phyloP scores from a whole-genome alignment of 2,113 vertebrate genomes.

The Caranx melampygus region DNA sequence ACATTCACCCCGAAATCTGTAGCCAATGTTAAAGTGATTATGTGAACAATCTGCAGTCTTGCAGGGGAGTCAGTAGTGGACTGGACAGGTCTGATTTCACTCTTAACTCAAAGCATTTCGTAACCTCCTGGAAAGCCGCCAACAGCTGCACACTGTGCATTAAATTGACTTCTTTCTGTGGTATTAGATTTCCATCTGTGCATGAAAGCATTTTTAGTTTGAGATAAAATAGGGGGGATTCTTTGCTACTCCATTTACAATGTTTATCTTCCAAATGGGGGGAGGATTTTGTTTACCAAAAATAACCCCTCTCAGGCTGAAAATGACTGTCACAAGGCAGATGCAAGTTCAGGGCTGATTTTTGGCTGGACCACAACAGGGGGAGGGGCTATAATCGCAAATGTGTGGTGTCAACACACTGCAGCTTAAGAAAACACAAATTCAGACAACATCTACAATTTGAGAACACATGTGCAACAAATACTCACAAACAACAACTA shows the following conservation, averaged over 20 bases:
- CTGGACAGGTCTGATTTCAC: conserved; percentile 58
- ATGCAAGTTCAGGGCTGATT: conserved; percentile 24
- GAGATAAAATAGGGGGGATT: conserved; percentile 27
- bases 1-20: conserved; percentile 45
- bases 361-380: not conserved
- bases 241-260: conserved; percentile 1
- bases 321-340: conserved; percentile 21
- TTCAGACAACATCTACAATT: too few species aligned
- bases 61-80: conserved; percentile 44
- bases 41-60: conserved; percentile 60
- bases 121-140: conserved; percentile 49
- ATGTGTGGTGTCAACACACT: too few species aligned
- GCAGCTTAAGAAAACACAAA: too few species aligned
- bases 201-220: conserved; percentile 22
- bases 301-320: conserved; percentile 13
- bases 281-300: conserved; percentile 23
- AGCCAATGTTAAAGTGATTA: conserved; percentile 53
- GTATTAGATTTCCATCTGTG: conserved; percentile 46
- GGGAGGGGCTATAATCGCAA: too few species aligned
- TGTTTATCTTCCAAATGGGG: conserved; percentile 9
- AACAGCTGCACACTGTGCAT: conserved; percentile 39
- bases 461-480: too few species aligned
- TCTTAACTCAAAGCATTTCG: conserved; percentile 41
- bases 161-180: conserved; percentile 43
- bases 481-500: too few species aligned